Conservation (phyloP, 1,140 invertebrate species). For the Ips nitidus region DNA sequence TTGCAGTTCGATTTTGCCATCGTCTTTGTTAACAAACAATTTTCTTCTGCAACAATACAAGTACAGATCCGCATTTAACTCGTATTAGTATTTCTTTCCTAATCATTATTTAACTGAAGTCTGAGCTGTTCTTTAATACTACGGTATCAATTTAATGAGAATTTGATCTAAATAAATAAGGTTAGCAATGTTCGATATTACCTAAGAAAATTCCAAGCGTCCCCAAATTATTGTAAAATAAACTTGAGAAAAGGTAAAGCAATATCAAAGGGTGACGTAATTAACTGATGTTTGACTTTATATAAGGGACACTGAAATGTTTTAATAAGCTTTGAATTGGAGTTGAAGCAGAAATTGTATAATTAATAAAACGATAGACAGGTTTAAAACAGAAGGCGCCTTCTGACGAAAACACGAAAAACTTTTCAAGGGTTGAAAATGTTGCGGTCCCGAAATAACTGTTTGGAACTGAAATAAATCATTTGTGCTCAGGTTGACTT, state of each 20-base stretch:
- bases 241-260: slow-evolving; percentile 3
- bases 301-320: slow-evolving; percentile 8
- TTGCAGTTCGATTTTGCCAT: not conserved
- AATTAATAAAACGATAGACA: not conserved
- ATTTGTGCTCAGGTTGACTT: not conserved
- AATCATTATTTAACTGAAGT: no score
- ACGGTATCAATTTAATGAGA: no score
- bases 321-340: slow-evolving; percentile 16
- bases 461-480: not conserved
- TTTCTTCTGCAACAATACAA: not conserved
- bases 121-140: no score
- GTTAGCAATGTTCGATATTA: not conserved
- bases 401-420: not conserved
- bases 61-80: not conserved
- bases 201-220: not conserved
- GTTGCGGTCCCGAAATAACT: not conserved
- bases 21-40: not conserved
- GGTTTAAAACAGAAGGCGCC: not conserved
- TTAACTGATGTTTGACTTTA: slow-evolving; percentile 20
- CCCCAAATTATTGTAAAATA: slow-evolving; percentile 11
- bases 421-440: not conserved
- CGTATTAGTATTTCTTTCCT: no score
- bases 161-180: no score
- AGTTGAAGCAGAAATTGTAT: slow-evolving; percentile 11
- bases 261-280: slow-evolving; percentile 12